Conservation (phyloP, 2,113 vertebrate genomes). For the Tychaedon coryphoeus region DNA sequence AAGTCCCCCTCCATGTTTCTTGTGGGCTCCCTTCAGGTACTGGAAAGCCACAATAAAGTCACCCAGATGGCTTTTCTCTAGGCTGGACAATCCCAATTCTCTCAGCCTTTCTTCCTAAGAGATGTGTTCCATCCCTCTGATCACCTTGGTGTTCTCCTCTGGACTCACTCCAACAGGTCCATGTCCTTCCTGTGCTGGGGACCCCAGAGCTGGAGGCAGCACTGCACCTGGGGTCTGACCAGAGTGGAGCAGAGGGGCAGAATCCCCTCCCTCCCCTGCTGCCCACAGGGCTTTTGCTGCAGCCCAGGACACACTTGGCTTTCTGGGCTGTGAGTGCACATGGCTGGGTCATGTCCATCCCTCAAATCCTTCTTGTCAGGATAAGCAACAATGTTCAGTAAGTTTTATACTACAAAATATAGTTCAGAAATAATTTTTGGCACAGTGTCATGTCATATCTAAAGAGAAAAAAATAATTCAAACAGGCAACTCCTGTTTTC, state of each 20-base stretch:
- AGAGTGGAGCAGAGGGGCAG: neutral
- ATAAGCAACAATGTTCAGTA: neutral
- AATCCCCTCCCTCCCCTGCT: neutral
- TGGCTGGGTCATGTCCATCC: neutral
- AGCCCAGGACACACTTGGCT: neutral
- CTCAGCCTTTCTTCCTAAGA: neutral
- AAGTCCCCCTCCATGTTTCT: neutral
- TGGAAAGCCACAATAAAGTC: neutral
- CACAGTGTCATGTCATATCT: neutral
- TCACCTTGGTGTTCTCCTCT: neutral
- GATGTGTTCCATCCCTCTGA: neutral
- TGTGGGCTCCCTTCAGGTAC: neutral
- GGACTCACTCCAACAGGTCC: rapidly evolving
- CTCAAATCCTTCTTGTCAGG: neutral
- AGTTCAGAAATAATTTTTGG: neutral
- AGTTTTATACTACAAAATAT: neutral
- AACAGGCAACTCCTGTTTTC: neutral
- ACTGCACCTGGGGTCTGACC: neutral
- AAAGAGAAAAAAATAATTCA: neutral
- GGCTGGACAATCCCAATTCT: neutral
- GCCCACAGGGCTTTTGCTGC: neutral
- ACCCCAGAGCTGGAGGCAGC: neutral
- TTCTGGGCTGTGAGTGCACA: neutral
- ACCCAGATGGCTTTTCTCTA: neutral
- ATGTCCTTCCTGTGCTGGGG: neutral